Base-by-base conservation (phyloP, 2,888 invertebrate genomes). In the Idaea biselata region DNA sequence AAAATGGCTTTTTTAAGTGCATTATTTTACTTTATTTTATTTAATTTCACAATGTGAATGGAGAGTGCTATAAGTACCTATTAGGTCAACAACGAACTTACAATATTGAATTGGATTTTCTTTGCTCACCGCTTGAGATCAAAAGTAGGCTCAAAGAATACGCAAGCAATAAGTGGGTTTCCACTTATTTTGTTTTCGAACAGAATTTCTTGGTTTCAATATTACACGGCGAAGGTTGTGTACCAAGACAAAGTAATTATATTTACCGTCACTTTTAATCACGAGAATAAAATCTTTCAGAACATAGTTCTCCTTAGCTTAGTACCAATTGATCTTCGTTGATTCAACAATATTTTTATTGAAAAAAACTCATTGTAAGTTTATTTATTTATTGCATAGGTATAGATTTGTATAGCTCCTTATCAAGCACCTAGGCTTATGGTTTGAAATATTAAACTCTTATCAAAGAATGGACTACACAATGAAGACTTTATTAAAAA, bases 61-160 rank as follows among this genome's bases (percentile, higher is more conserved):
- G 25, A 5, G 25, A 25, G 25, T 25, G 25, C 25, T 25, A 25
- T 25, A 16, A 6, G 55, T 55, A 16, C 55, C 55, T 55, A 55
- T 16, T 16, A n/a, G n/a, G n/a, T n/a, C n/a, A n/a, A n/a, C n/a
- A n/a, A n/a, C n/a, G n/a, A n/a, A n/a, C n/a, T n/a, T n/a, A n/a
- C n/a, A n/a, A n/a, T 56, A 44, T 44, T 25, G 25, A 56, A 56
- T 56, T 18, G 11, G 18, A 56, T 56, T n/a, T n/a, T n/a, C n/a
- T 56, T 56, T 14, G 18, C 8, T 56, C 56, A 55, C 56, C 18
- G 56, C 16, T 56, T 56, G 11, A 17, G 18, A 56, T 56, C 56
- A 56, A 56, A 56, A 56, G 18, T 7, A 56, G 16, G 16, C 17
- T 56, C 18, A 18, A 56, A 17, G 14, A 56, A 56, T 56, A 56